Conservation (phyloP, 2,888 invertebrate genomes). For the Sesamia inferens region DNA sequence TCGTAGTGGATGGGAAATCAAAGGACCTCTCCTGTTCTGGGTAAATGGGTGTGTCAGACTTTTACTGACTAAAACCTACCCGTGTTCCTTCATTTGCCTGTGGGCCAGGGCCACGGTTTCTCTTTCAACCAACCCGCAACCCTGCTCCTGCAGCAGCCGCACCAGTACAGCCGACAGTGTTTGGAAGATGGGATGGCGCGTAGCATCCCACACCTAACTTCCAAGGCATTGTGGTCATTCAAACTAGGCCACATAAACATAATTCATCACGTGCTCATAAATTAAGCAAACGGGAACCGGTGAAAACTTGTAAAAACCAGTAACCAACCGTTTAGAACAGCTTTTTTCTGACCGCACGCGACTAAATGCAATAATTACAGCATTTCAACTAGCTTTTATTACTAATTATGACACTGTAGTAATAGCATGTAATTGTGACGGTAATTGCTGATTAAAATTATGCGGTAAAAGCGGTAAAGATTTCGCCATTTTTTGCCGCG, state of each 20-base stretch:
- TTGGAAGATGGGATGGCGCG: no score
- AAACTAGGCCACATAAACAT: conserved; percentile 31
- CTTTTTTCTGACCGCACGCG: conserved; percentile 61
- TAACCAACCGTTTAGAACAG: conserved; percentile 18
- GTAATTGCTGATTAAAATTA: conserved; percentile 53
- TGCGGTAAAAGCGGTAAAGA: conserved; percentile 49
- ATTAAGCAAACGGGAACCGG: conserved; percentile 47
- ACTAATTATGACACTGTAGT: conserved; percentile 65
- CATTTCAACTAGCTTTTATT: conserved; percentile 59
- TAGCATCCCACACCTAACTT: no score
- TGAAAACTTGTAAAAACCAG: conserved; percentile 52
- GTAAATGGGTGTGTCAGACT: no score
- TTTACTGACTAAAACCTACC: no score
- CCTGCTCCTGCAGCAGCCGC: no score
- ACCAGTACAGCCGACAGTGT: no score
- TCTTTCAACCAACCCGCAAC: no score
- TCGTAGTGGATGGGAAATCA: no score
- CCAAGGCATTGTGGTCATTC: not conserved
- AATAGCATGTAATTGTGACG: conserved; percentile 63
- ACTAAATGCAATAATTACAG: conserved; percentile 59
- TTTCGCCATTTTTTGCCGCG: conserved; percentile 46
- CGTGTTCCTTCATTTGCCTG: no score
- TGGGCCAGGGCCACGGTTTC: no score
- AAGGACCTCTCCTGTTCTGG: no score
- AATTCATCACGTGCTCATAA: conserved; percentile 44